phyloP scores from a whole-genome alignment of 1,140 invertebrate species.

The Dryas iulia region DNA sequence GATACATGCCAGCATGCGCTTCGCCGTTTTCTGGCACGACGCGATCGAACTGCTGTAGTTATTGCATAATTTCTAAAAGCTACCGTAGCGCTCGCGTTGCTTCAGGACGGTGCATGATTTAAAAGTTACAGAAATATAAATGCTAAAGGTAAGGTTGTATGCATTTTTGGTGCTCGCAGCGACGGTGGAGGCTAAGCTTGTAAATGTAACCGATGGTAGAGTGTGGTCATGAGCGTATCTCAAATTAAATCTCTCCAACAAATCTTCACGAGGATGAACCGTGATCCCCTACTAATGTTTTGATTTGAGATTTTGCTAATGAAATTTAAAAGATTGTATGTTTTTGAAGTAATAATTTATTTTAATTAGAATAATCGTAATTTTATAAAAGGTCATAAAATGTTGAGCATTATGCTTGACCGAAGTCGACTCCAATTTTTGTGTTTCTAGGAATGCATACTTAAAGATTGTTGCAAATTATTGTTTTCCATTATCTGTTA shows the following conservation, averaged over 20 bases:
- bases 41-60: slow-evolving; percentile 49
- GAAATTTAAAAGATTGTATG: background rate
- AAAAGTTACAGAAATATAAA: background rate
- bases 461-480: too few species aligned
- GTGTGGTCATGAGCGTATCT: slow-evolving; percentile 67
- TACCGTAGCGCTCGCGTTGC: background rate
- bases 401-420: background rate
- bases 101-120: background rate
- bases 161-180: background rate
- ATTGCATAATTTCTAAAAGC: slow-evolving; percentile 53
- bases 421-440: too few species aligned
- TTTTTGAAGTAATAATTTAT: background rate
- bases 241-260: slow-evolving; percentile 74
- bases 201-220: slow-evolving; percentile 33
- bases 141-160: background rate
- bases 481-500: too few species aligned
- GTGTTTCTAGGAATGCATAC: too few species aligned
- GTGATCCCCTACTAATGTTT: slow-evolving; percentile 45
- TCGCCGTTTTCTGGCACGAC: slow-evolving; percentile 43
- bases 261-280: slow-evolving; percentile 67
- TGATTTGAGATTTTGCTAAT: too few species aligned
- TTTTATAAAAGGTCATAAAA: background rate
- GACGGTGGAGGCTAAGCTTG: background rate
- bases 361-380: background rate
- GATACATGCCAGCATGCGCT: slow-evolving; percentile 65